Conservation (phyloP, 2,113 vertebrate genomes). For the Cryptomyrus ogoouensis region DNA sequence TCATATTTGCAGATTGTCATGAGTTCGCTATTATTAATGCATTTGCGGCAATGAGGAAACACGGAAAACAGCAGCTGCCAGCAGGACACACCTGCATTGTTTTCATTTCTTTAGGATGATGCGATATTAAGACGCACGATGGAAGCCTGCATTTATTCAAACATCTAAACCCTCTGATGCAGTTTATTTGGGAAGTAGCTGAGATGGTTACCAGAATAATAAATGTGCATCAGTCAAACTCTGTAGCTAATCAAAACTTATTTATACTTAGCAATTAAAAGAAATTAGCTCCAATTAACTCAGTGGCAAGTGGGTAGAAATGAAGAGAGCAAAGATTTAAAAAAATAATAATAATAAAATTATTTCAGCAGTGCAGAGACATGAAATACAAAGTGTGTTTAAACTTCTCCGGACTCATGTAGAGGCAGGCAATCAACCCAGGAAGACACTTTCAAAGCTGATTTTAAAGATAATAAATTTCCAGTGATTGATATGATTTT, state of each 20-base stretch:
- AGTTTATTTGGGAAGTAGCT: not conserved
- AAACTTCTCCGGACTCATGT: not conserved
- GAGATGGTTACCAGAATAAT: not conserved
- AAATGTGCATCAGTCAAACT: not conserved
- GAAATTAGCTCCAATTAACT: conserved; percentile 17
- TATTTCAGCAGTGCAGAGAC: not conserved
- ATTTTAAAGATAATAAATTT: conserved; percentile 3
- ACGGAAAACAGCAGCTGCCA: not conserved
- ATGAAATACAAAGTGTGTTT: not conserved
- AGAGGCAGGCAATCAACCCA: not conserved
- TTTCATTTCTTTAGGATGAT: not conserved
- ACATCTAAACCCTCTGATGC: not conserved
- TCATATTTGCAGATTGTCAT: not conserved
- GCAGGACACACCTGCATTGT: not conserved
- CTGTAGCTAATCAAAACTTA: not conserved
- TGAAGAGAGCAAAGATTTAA: not conserved
- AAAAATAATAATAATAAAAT: not conserved
- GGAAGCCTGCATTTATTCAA: not conserved
- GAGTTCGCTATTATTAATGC: not conserved
- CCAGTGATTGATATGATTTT: not conserved
- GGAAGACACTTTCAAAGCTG: conserved; percentile 1
- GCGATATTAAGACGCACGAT: not conserved
- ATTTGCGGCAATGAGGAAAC: not conserved
- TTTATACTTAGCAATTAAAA: conserved; percentile 9
- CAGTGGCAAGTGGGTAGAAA: not conserved